Conservation (phyloP, 2,888 invertebrate species). For the Tenodera sinensis region DNA sequence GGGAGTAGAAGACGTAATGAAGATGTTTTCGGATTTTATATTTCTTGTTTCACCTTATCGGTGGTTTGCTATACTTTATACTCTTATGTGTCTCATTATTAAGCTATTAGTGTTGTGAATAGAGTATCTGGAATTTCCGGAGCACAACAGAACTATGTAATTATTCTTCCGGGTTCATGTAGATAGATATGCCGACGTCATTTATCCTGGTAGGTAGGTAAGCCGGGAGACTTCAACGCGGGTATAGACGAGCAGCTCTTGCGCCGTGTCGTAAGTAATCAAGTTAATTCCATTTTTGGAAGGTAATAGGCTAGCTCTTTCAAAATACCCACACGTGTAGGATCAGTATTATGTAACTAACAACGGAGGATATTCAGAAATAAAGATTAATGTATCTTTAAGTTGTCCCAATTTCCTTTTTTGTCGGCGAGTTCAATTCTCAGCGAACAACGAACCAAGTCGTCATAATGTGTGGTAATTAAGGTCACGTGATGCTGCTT, state of each 20-base stretch:
- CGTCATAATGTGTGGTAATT: background rate
- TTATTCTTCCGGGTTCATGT: background rate
- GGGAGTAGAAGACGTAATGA: no score
- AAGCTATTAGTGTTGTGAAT: no score
- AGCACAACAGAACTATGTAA: no score
- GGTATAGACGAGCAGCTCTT: background rate
- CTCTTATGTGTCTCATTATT: no score
- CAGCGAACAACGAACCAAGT: background rate
- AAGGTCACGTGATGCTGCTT: background rate
- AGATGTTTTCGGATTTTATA: no score
- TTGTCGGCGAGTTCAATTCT: background rate
- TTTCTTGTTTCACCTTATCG: no score
- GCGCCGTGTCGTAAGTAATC: background rate
- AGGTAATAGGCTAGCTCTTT: background rate
- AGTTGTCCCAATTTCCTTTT: background rate
- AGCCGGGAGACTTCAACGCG: background rate
- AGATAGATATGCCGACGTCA: background rate
- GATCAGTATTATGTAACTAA: background rate
- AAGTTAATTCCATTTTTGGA: background rate
- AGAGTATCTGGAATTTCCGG: no score
- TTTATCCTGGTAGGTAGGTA: background rate
- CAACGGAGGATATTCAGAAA: background rate
- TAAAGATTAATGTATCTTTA: background rate
- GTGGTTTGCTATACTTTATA: no score
- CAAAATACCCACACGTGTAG: background rate